phyloP scores from a whole-genome alignment of 2,113 vertebrate species.

The Psophia crepitans region DNA sequence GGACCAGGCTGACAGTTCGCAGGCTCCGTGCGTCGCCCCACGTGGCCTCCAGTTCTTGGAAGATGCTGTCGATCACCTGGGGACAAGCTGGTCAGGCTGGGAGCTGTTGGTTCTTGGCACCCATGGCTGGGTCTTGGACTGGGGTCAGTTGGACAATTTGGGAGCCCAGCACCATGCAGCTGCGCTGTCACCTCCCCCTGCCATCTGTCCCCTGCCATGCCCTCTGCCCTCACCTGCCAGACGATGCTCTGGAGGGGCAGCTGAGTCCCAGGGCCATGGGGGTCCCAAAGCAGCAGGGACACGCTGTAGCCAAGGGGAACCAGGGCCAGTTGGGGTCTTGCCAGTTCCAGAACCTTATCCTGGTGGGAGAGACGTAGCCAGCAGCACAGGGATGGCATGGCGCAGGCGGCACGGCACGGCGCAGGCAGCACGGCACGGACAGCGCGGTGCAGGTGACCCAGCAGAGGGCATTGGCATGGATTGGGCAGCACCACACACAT shows the following conservation, averaged over 20 bases:
- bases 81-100: background rate
- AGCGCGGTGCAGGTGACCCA: too few species aligned
- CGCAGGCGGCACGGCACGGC: background rate
- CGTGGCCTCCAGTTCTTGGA: conserved; percentile 39
- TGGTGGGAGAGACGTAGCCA: background rate
- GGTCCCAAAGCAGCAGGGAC: conserved; percentile 76
- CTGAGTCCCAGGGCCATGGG: background rate
- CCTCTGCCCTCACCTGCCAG: conserved; percentile 68
- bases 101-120: background rate
- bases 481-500: background rate
- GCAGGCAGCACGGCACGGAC: background rate
- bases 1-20: conserved; percentile 74
- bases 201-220: background rate
- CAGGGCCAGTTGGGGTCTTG: conserved; percentile 69
- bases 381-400: background rate
- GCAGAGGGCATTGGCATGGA: background rate
- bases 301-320: conserved; percentile 73
- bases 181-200: background rate
- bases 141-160: accelerated
- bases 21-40: conserved; percentile 12
- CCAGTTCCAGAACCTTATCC: conserved; percentile 73
- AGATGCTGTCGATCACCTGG: conserved; percentile 69
- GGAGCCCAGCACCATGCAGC: background rate
- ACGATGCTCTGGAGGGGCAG: conserved; percentile 56
- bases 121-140: accelerated